phyloP scores from a whole-genome alignment of 2,888 invertebrate genomes.

The Crematogaster levior region DNA sequence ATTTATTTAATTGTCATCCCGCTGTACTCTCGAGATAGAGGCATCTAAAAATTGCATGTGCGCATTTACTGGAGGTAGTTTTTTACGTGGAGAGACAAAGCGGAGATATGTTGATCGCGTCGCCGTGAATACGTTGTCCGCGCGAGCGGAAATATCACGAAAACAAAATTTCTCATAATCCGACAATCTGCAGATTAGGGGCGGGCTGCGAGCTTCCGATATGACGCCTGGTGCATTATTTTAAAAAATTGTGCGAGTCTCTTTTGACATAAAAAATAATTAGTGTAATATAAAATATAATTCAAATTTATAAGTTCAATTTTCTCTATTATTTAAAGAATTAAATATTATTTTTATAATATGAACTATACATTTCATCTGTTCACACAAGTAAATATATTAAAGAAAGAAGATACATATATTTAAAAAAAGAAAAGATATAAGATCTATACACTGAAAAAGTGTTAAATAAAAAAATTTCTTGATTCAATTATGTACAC shows the following conservation, averaged over 20 bases:
- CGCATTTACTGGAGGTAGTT: not conserved
- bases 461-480: too few relatives aligned
- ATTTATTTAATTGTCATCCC: conserved; percentile 50
- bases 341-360: not conserved
- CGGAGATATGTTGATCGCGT: conserved; percentile 17
- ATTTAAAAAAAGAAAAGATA: not conserved
- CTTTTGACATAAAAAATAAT: not conserved
- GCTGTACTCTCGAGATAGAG: not conserved
- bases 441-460: too few relatives aligned
- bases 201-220: conserved; percentile 62
- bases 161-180: conserved; percentile 57
- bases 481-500: too few relatives aligned
- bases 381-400: not conserved
- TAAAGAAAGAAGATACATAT: too few relatives aligned
- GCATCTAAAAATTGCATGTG: conserved; percentile 15
- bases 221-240: conserved; percentile 40
- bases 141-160: conserved; percentile 5
- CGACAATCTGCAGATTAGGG: conserved; percentile 64
- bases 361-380: not conserved
- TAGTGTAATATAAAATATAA: not conserved
- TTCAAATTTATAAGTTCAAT: not conserved
- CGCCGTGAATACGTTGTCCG: conserved; percentile 1
- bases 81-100: not conserved
- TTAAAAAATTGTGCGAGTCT: not conserved
- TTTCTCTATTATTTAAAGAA: not conserved